Percentiles rank a stretch among this genome's conserved stretches.
These are phyloP conservation scores for Drosophila longiperda DNA, from an alignment of 2,888 invertebrate genomes.

Conservation along the genomic window DNA sequence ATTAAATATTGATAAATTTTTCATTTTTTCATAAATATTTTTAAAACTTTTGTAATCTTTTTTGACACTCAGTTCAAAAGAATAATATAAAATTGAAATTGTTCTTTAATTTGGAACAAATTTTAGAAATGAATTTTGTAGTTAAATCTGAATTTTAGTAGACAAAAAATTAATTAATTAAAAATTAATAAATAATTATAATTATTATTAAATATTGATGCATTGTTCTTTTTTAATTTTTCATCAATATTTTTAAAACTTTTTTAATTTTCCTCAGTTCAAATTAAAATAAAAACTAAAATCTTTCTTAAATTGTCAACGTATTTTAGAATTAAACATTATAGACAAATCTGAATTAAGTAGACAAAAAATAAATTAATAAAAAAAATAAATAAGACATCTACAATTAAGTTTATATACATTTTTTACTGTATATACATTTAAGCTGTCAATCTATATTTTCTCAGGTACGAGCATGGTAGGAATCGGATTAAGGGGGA, in stretches of 20 bases:
- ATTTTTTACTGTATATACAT: background rate
- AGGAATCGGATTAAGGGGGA: slow-evolving; percentile 86
- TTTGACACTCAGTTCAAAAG: background rate
- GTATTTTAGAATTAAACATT: background rate
- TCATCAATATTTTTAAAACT: too few species aligned
- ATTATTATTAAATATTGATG: too few species aligned
- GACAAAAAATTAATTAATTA: background rate
- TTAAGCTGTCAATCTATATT: background rate
- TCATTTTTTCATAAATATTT: too few species aligned
- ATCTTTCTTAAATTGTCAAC: background rate
- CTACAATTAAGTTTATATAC: background rate
- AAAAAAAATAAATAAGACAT: background rate
- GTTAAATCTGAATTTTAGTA: background rate
- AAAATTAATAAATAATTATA: background rate
- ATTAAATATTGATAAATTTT: background rate
- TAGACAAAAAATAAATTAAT: background rate
- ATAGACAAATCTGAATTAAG: background rate
- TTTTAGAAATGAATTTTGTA: background rate
- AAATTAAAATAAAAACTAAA: background rate
- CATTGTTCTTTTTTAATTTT: too few species aligned
- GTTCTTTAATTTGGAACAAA: background rate
- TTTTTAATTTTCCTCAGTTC: background rate
- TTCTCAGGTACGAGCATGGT: slow-evolving; percentile 89
- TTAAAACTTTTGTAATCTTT: background rate
- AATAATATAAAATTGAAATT: background rate